phyloP scores from a whole-genome alignment of 2,797 vertebrate genomes.

The Eupleurogrammus muticus region DNA sequence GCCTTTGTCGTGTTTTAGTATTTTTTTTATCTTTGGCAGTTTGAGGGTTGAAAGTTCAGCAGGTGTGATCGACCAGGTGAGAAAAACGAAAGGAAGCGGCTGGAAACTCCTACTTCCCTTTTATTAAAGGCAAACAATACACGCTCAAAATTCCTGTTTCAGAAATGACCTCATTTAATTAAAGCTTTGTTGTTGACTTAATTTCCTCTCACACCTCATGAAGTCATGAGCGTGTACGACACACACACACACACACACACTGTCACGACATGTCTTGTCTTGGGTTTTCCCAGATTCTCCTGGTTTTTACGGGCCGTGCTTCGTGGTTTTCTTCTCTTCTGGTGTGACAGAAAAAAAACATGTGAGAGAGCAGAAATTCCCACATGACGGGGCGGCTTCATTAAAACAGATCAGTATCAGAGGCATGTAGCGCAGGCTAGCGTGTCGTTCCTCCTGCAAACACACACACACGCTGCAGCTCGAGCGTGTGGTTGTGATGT shows the following conservation, averaged over 20 bases:
- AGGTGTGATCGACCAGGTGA: neutral
- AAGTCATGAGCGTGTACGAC: too few relatives aligned
- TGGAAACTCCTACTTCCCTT: conserved; percentile 45
- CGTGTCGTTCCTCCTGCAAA: too few relatives aligned
- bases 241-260: neutral
- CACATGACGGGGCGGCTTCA: neutral
- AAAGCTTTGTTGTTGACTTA: neutral
- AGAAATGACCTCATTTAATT: neutral
- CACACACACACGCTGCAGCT: too few relatives aligned
- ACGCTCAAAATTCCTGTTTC: neutral
- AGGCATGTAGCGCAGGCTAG: too few relatives aligned
- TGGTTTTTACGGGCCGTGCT: too few relatives aligned
- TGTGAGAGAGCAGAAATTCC: conserved; percentile 9
- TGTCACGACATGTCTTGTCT: conserved; percentile 3
- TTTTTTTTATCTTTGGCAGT: neutral
- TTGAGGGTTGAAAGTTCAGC: conserved; percentile 14
- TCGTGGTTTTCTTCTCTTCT: conserved; percentile 7
- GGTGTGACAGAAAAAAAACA: neutral
- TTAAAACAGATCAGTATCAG: neutral
- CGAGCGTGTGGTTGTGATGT: too few relatives aligned
- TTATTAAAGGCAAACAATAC: too few relatives aligned
- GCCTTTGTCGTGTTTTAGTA: neutral
- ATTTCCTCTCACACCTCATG: conserved; percentile 9
- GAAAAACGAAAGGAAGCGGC: neutral
- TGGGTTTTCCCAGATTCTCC: conserved; percentile 1